Base-by-base conservation (phyloP, 2,113 vertebrate genomes). In the Eubucco bourcierii region DNA sequence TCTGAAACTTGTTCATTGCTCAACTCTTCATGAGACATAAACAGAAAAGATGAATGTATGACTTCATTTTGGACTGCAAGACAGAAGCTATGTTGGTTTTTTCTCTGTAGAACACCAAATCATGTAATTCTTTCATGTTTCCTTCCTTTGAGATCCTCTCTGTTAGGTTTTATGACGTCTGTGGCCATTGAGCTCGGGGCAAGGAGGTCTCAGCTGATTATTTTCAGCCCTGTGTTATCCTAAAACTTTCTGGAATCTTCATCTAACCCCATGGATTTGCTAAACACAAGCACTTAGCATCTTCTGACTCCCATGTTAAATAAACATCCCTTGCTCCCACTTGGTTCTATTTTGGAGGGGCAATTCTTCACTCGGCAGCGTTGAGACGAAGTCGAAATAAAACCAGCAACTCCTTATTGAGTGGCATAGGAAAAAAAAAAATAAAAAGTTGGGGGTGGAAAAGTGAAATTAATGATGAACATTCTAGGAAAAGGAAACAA, bases 401-500 rank as follows among this genome's bases (percentile, higher is more conserved):
- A 90, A 81, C n/a, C 34, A 87, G 71, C 24, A 84, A 67, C 53
- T 83, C 60, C 55, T 91, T 77, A 66, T 67, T 92, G 82, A 73
- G 73, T 52, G 70, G 80, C 78, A 71, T 17, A 87, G 67, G 74
- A 89, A 86, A 93, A 94, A 61, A 23, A 19, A 50, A 53, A 53
- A 37, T 20, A 16, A 16, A 16, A 20, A 19, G 20, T 20, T 20
- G 10, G 47, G 50, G 50, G 12, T 23, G 50, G 13, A 28, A 16
- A 15, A 94, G 67, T 58, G 17, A 82, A 76, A 91, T 91, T 87
- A 94, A 89, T 93, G 74, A 94, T 82, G 79, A 84, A 88, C 78
- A 78, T 90, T 91, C 93, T 88, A 96, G 93, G 91, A 91, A 95
- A 88, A 90, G 83, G 88, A 96, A 93, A 79, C 87, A 96, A 90